phyloP scores from a whole-genome alignment of 1,140 invertebrate genomes.

The Anadara kagoshimensis region DNA sequence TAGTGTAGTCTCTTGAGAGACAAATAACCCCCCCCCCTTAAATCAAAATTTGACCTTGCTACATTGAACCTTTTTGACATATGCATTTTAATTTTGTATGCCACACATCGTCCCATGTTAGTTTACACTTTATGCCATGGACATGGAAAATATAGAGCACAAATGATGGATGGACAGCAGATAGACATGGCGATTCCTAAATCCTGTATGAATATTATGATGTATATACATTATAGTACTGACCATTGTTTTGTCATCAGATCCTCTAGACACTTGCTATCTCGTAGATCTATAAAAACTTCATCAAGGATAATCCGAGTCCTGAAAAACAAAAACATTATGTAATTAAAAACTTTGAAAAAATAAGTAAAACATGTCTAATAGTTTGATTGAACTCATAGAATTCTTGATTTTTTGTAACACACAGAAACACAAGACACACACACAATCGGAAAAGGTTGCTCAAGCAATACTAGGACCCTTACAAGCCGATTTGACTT shows the following conservation, averaged over 20 bases:
- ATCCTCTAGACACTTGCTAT: conserved; percentile 85
- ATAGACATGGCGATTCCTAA: too few species aligned
- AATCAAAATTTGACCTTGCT: too few species aligned
- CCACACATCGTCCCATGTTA: too few species aligned
- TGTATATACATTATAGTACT: conserved; percentile 10
- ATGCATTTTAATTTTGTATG: too few species aligned
- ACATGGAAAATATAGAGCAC: too few species aligned
- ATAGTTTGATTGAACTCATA: background rate
- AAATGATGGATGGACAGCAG: too few species aligned
- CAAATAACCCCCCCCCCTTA: too few species aligned
- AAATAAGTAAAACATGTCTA: background rate
- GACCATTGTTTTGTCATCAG: conserved; percentile 89
- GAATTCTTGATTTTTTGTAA: background rate
- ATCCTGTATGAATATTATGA: too few species aligned
- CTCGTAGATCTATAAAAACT: conserved; percentile 87
- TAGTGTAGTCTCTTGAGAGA: too few species aligned
- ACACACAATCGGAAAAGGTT: conserved; percentile 23
- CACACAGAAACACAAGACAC: conserved; percentile 7
- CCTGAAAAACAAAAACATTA: conserved; percentile 41
- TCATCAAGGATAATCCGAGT: conserved; percentile 87
- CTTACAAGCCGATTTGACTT: too few species aligned
- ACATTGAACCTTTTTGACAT: too few species aligned
- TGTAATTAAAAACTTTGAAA: background rate
- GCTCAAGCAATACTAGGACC: background rate
- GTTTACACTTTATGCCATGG: too few species aligned